These are phyloP conservation scores for Drosophila serrata DNA, from an alignment of 1,140 invertebrate genomes.

Conservation along the genomic window DNA sequence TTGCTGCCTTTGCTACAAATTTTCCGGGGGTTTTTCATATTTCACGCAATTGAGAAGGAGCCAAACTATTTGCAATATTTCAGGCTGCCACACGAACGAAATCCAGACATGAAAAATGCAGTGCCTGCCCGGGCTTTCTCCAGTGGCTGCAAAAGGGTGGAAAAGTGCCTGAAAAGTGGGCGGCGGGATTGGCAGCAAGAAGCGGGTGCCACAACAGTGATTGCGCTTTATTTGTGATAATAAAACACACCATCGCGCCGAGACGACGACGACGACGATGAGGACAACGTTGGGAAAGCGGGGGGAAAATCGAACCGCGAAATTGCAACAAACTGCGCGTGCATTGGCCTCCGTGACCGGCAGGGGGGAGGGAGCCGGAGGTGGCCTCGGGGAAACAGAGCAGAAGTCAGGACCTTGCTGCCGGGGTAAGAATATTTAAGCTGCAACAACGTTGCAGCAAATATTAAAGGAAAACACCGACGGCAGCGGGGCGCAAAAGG, in stretches of 20 bases:
- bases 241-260: conserved; percentile 81
- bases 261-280: conserved; percentile 57
- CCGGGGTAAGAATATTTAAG: conserved; percentile 78
- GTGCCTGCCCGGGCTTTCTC: conserved; percentile 32
- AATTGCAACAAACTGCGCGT: conserved; percentile 83
- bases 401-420: conserved; percentile 72
- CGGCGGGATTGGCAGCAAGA: conserved; percentile 32
- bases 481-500: conserved; percentile 73
- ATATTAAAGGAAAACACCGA: conserved; percentile 81
- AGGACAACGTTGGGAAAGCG: background rate
- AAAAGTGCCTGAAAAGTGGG: conserved; percentile 6
- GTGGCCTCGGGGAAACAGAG: conserved; percentile 43
- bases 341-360: conserved; percentile 61
- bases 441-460: conserved; percentile 75
- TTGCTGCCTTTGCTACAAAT: conserved; percentile 33
- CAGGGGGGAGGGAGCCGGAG: conserved; percentile 3
- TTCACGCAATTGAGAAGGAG: conserved; percentile 79
- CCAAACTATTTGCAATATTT: conserved; percentile 84
- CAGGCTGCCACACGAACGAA: conserved; percentile 75
- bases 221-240: conserved; percentile 85
- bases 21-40: conserved; percentile 58
- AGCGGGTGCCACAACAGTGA: conserved; percentile 81
- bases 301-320: conserved; percentile 75
- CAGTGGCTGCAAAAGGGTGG: conserved; percentile 2
- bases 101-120: conserved; percentile 68